A percentile compares a stretch with the other conserved stretches of the same genome.
These are phyloP conservation scores for Clistopyga incitator DNA, from an alignment of 2,888 invertebrate genomes.

Conservation along the genomic window DNA sequence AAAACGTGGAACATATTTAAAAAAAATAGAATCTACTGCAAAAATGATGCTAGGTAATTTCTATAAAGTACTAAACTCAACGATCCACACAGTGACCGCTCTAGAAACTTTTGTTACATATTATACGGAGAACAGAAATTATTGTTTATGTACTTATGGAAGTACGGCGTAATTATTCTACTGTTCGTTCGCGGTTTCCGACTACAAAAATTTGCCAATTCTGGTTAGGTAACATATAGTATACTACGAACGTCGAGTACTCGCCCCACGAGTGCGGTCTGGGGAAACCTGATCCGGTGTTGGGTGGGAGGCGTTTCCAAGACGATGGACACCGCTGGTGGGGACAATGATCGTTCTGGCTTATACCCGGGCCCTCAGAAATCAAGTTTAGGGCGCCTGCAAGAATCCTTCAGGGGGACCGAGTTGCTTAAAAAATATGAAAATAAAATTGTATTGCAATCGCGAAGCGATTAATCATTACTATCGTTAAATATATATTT, in stretches of 20 bases:
- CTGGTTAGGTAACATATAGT: conserved; percentile 6
- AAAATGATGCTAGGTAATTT: not conserved
- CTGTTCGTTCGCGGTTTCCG: not conserved
- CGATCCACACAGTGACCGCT: not conserved
- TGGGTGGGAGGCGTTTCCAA: conserved; percentile 67
- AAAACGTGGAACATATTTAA: not conserved
- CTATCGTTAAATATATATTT: too few species aligned
- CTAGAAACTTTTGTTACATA: not conserved
- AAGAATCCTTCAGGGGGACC: not conserved
- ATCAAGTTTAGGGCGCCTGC: conserved; percentile 26
- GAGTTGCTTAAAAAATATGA: too few species aligned
- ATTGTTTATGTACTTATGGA: too few species aligned
- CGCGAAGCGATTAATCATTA: too few species aligned
- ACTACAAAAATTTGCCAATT: conserved; percentile 7
- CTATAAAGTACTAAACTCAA: not conserved
- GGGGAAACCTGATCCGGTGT: conserved; percentile 67
- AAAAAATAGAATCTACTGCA: not conserved
- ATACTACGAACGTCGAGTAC: conserved; percentile 52
- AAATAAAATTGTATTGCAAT: too few species aligned
- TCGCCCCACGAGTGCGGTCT: conserved; percentile 53
- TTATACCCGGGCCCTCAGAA: conserved; percentile 30
- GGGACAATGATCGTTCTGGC: conserved; percentile 45
- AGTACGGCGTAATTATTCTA: not conserved
- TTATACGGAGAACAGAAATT: not conserved
- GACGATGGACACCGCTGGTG: conserved; percentile 63